These are phyloP conservation scores for Epinotia brunnichana DNA, from an alignment of 2,888 invertebrate species.

Conservation along the genomic window DNA sequence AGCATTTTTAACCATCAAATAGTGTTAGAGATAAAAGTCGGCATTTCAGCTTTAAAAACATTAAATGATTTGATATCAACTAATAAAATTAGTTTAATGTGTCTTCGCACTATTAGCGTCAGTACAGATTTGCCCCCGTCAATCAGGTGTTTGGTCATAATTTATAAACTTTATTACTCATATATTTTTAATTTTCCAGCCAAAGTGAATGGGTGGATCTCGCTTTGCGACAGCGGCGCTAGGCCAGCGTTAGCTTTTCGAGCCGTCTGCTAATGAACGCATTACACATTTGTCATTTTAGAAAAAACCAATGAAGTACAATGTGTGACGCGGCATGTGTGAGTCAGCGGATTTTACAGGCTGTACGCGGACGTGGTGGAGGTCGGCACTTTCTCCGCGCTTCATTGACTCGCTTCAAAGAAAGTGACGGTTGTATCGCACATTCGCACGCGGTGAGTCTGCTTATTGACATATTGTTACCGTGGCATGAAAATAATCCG, in stretches of 20 bases:
- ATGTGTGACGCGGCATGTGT: conserved; percentile 49
- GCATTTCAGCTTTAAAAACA: too few relatives aligned
- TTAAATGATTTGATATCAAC: too few relatives aligned
- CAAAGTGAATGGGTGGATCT: conserved; percentile 14
- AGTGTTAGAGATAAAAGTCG: too few relatives aligned
- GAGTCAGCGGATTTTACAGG: conserved; percentile 78
- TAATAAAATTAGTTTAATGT: too few relatives aligned
- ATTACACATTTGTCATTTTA: conserved; percentile 11
- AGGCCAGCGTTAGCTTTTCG: not conserved
- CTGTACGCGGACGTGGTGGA: conserved; percentile 75
- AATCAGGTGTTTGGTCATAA: too few relatives aligned
- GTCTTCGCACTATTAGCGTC: too few relatives aligned
- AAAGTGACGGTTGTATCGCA: conserved; percentile 76
- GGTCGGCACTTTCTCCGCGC: conserved; percentile 81
- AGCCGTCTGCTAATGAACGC: conserved; percentile 2
- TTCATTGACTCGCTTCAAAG: conserved; percentile 81
- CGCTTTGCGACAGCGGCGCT: not conserved
- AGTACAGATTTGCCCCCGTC: too few relatives aligned
- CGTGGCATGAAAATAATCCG: conserved; percentile 38
- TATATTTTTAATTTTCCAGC: not conserved
- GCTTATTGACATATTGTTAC: conserved; percentile 46
- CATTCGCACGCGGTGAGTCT: conserved; percentile 56
- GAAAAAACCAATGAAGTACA: conserved; percentile 34
- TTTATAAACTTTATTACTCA: not conserved
- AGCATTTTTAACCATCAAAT: too few relatives aligned